Percentiles rank a stretch among this genome's conserved stretches.
Conservation (phyloP, 2,797 vertebrate genomes). For the Vireo griseus region DNA sequence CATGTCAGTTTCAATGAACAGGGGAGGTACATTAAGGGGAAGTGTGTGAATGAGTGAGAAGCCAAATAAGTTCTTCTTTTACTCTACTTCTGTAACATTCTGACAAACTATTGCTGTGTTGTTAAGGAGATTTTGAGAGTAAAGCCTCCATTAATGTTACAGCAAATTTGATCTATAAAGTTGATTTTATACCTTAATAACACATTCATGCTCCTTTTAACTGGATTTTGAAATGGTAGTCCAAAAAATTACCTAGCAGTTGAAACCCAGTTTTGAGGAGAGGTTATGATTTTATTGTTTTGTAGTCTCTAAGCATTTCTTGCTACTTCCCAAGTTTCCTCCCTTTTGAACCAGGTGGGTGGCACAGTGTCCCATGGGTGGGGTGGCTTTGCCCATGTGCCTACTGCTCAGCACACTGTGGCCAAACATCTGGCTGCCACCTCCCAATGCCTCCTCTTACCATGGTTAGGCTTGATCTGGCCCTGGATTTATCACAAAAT, state of each 20-base stretch:
- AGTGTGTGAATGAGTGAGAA: background rate
- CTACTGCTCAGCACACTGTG: fast-evolving
- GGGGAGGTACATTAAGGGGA: background rate
- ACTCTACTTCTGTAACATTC: background rate
- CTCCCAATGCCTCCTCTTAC: background rate
- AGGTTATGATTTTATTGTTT: background rate
- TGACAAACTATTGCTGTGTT: background rate
- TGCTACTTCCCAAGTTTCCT: background rate
- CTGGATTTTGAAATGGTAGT: background rate
- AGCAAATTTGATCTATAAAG: background rate
- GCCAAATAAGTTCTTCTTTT: background rate
- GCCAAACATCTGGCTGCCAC: background rate
- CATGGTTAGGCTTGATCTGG: background rate
- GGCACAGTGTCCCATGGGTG: background rate
- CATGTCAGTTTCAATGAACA: background rate
- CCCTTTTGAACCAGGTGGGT: fast-evolving
- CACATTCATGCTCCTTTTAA: background rate
- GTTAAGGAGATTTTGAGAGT: background rate
- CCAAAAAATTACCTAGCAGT: background rate
- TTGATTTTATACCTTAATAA: background rate
- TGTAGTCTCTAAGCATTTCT: background rate
- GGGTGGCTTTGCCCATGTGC: background rate
- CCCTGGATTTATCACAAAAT: background rate
- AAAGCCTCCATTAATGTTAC: background rate
- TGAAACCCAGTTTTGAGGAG: background rate